Evolutionary conservation across 2,888 invertebrate species (phyloP).

Genomic region (Bellardia bayeri): DNA sequence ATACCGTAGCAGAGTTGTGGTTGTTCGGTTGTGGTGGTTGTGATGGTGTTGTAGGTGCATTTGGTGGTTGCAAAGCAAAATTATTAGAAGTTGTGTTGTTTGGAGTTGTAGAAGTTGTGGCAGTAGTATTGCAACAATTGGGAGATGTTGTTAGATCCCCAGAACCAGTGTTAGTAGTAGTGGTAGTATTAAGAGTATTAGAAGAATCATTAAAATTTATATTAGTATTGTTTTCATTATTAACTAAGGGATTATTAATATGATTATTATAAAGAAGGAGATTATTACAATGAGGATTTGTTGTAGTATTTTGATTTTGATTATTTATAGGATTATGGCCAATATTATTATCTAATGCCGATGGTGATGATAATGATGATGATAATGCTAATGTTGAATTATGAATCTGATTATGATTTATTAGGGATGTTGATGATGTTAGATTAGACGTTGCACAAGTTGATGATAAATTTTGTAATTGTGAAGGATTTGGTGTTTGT

Average conservation of each 20-base stretch:
- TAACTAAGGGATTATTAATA: slow-evolving; percentile 68
- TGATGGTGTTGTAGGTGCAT: slow-evolving; percentile 46
- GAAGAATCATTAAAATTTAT: slow-evolving; percentile 82
- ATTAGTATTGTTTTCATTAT: slow-evolving; percentile 81
- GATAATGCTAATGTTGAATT: slow-evolving; percentile 65
- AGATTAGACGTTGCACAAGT: slow-evolving; percentile 65
- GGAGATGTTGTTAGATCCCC: slow-evolving; percentile 63
- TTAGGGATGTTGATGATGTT: slow-evolving; percentile 67
- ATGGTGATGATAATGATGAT: slow-evolving; percentile 61
- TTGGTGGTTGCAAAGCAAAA: slow-evolving; percentile 65
- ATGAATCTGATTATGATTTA: slow-evolving; percentile 50
- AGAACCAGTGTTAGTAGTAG: slow-evolving; percentile 70
- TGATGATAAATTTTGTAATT: slow-evolving; percentile 72
- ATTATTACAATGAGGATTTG: slow-evolving; percentile 64
- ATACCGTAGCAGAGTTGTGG: slow-evolving; percentile 48
- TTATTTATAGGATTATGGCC: slow-evolving; percentile 66
- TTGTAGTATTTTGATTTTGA: slow-evolving; percentile 52
- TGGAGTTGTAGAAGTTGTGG: slow-evolving; percentile 39
- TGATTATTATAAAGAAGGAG: slow-evolving; percentile 59
- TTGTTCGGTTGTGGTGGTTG: slow-evolving; percentile 29
- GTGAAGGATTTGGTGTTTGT: slow-evolving; percentile 73
- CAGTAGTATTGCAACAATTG: slow-evolving; percentile 58
- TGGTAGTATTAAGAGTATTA: slow-evolving; percentile 77
- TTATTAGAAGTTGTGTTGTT: slow-evolving; percentile 67
- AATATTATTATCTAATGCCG: slow-evolving; percentile 65